Evolutionary conservation across 2,797 vertebrate species (phyloP).

Genomic region (Rhabdophis nuchalis): DNA sequence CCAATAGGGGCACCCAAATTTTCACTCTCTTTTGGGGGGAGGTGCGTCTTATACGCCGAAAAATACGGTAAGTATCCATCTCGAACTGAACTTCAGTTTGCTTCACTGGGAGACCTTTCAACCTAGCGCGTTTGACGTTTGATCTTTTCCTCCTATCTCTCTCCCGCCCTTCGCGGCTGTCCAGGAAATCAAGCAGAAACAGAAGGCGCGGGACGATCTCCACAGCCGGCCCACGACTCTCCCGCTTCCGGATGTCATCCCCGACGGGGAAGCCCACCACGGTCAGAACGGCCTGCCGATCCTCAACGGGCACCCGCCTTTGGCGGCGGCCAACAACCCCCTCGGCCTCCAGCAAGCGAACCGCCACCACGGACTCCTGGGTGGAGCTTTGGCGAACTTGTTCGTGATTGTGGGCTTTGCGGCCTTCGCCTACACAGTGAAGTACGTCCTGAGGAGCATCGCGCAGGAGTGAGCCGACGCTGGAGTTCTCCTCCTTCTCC

Average conservation of each 20-base stretch:
- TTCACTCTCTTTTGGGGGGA: too few species aligned
- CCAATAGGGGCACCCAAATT: too few species aligned
- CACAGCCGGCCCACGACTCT: constrained; percentile 82
- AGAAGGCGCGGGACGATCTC: constrained; percentile 86
- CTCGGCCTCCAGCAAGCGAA: constrained; percentile 86
- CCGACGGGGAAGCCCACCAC: constrained; percentile 84
- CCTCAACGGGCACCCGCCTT: constrained; percentile 77
- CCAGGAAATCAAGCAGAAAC: constrained; percentile 93
- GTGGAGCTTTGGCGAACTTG: constrained; percentile 91
- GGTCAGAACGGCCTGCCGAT: constrained; percentile 82
- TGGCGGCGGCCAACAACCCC: constrained; percentile 71
- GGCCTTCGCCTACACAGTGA: constrained; percentile 95
- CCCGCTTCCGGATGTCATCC: constrained; percentile 91
- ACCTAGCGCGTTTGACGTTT: neutral
- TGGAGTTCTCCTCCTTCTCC: neutral
- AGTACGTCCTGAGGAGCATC: constrained; percentile 96
- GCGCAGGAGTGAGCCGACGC: constrained; percentile 85
- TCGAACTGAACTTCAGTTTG: neutral
- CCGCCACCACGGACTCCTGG: constrained; percentile 94
- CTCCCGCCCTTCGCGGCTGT: neutral
- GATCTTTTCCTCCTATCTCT: rapidly evolving
- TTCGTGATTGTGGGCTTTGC: constrained; percentile 97
- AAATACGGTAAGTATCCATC: neutral
- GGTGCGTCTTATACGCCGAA: too few species aligned
- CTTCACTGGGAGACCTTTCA: neutral